Evolutionary conservation across 2,113 vertebrate species (phyloP).

Genomic region (cat (Felis catus)): F.catus_Fca126_mat1.0 CM031420.1:49486501-49487000

Average conservation of each 20-base stretch:
- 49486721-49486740: background rate
- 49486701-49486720: background rate
- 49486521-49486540: too few species aligned
- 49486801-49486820: background rate
- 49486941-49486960: background rate
- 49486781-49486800: background rate
- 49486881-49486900: background rate
- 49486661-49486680: too few species aligned
- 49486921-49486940: conserved; percentile 1
- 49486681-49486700: background rate
- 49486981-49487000: background rate
- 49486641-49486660: too few species aligned
- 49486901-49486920: background rate
- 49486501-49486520: too few species aligned
- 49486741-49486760: background rate
- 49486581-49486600: too few species aligned
- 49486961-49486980: background rate
- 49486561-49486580: too few species aligned
- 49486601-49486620: too few species aligned
- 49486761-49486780: background rate
- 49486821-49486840: conserved; percentile 28
- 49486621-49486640: too few species aligned
- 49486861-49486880: background rate
- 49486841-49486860: background rate
- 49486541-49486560: too few species aligned